phyloP scores from a whole-genome alignment of 2,113 vertebrate genomes.

The Cromileptes altivelis region DNA sequence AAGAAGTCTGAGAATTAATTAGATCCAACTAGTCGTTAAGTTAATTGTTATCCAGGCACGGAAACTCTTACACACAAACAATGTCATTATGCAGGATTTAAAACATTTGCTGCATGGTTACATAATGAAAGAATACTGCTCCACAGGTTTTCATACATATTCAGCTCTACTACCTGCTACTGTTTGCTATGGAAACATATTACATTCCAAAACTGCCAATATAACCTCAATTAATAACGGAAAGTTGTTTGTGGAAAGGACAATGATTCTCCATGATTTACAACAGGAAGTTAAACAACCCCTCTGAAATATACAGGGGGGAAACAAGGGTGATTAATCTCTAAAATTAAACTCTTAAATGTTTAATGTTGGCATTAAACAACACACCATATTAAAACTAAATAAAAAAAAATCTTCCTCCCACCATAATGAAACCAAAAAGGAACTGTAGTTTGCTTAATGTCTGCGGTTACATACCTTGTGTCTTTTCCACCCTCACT shows the following conservation, averaged over 20 bases:
- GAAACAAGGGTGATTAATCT: background rate
- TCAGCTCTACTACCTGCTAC: background rate
- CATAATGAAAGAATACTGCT: too few relatives aligned
- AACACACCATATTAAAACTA: background rate
- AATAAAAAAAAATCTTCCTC: background rate
- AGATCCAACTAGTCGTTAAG: background rate
- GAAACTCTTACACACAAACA: background rate
- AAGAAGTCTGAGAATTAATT: conserved; percentile 5
- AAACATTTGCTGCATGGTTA: background rate
- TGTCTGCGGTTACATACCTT: background rate
- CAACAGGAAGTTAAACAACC: background rate
- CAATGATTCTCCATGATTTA: background rate
- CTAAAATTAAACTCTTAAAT: background rate
- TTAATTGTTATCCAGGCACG: conserved; percentile 6
- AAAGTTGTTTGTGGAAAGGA: background rate
- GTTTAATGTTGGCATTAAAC: conserved; percentile 11
- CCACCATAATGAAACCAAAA: background rate
- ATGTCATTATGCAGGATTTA: conserved; percentile 2
- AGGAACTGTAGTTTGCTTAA: background rate
- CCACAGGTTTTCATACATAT: background rate
- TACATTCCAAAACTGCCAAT: background rate
- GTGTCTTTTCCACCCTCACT: too few relatives aligned
- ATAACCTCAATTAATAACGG: background rate
- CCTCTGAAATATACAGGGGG: background rate
- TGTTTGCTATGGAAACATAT: background rate